phyloP scores from a whole-genome alignment of 2,113 vertebrate genomes.

The Phycodurus eques region DNA sequence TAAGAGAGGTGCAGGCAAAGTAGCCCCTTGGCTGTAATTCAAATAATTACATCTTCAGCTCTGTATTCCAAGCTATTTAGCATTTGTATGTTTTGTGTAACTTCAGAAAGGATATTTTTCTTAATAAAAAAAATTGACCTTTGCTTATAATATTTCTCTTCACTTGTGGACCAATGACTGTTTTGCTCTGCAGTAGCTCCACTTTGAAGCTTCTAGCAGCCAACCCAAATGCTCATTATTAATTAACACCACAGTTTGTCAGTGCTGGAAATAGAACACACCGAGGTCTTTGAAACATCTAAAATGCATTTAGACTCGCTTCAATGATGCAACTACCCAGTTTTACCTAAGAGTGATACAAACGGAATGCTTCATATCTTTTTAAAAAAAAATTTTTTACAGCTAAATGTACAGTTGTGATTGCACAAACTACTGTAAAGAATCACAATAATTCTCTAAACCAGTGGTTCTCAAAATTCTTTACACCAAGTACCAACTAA shows the following conservation, averaged over 20 bases:
- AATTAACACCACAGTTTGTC: conserved; percentile 40
- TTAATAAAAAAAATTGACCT: conserved; percentile 8
- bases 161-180: conserved; percentile 14
- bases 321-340: conserved; percentile 9
- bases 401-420: background rate
- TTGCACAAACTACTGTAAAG: background rate
- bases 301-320: conserved; percentile 47
- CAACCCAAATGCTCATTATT: conserved; percentile 51
- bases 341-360: conserved; percentile 34
- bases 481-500: too few relatives aligned
- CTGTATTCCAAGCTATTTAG: conserved; percentile 13
- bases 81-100: conserved; percentile 23
- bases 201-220: conserved; percentile 3
- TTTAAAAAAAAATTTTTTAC: background rate
- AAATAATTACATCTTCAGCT: conserved; percentile 27
- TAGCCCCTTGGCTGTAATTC: conserved; percentile 34
- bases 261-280: conserved; percentile 30
- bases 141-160: background rate
- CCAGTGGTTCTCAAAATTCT: too few relatives aligned
- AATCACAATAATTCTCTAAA: background rate
- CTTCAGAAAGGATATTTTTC: conserved; percentile 24
- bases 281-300: conserved; percentile 33
- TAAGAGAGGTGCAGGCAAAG: conserved; percentile 35
- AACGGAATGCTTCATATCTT: background rate
- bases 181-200: background rate